Evolutionary conservation across 1,140 invertebrate genomes (phyloP), one percentile per base, ranked within the genome.

Genomic region (Drosophila willistoni): DNA sequence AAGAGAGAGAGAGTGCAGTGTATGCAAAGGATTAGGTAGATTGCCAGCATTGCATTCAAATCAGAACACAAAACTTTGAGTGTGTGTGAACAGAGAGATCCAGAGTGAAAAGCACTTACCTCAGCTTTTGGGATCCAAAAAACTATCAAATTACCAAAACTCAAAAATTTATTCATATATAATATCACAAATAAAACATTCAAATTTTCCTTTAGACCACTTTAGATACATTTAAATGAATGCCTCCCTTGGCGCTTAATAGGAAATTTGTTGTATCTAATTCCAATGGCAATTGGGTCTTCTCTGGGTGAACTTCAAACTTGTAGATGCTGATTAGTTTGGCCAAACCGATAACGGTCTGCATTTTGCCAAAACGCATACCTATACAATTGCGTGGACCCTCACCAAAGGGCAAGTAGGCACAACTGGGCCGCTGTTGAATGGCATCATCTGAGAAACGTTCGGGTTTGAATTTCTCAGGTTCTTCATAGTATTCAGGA

Each of bases 381-480:
- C 47, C 47, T 25, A 55, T 55, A n/a, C 51, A 55, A 25, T 55
- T 55, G 6, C 51, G 22, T 25, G 51, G 51, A 55, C 51, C 51
- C 51, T 55, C 51, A 4, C 51, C 51, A n/a, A 55, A 55, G 22
- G 51, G 51, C 10, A 55, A 7, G 10, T 25, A 55, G 3, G 12
- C 13, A 13, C 51, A 55, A 14, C 19, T 25, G 51, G 51, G 51
- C 13, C 51, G 10, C 10, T 19, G 9, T 6, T 55, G 22, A 12
- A 61, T 33, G 13, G 60, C 85, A 70, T 92, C 86, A 4, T 93
- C 93, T 13, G 25, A 34, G n/a, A 71, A 95, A 66, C 94, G 75
- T 67, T 94, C 94, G 0, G 94, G 94, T 75, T 94, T 92, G 73
- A 94, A 95, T 36, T 86, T 71, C 17, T 94, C 19, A 95, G 94